phyloP scores from a whole-genome alignment of 2,888 invertebrate species.

The Rhodophaea formosa region DNA sequence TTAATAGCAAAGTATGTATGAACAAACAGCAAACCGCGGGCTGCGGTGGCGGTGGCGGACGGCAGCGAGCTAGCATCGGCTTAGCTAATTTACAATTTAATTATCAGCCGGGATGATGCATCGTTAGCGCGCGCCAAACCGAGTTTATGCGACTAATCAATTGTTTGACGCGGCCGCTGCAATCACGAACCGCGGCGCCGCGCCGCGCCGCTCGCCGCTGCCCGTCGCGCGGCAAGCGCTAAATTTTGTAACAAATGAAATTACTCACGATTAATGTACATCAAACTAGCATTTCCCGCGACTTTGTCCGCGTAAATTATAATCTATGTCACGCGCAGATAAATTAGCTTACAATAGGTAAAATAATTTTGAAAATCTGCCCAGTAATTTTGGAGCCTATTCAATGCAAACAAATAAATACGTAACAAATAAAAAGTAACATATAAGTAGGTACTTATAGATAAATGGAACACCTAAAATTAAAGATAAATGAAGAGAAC shows the following conservation, averaged over 20 bases:
- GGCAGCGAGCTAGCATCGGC: slow-evolving; percentile 67
- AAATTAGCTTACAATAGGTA: no score
- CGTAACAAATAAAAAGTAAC: no score
- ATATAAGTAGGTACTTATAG: no score
- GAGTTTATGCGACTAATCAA: slow-evolving; percentile 81
- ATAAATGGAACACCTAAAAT: no score
- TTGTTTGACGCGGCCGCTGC: slow-evolving; percentile 76
- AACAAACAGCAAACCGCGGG: slow-evolving; percentile 13
- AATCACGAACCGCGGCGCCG: slow-evolving; percentile 16
- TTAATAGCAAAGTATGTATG: slow-evolving; percentile 6
- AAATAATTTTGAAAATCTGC: no score
- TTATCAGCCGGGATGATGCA: slow-evolving; percentile 74
- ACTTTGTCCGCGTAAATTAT: no score
- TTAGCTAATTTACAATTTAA: slow-evolving; percentile 81
- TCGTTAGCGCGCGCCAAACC: slow-evolving; percentile 80
- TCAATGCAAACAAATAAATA: no score
- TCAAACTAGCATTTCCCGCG: background rate
- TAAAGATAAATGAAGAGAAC: no score
- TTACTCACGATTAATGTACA: background rate
- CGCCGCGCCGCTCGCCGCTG: background rate
- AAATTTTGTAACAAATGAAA: background rate
- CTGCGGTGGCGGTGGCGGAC: slow-evolving; percentile 41
- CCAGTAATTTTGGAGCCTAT: no score
- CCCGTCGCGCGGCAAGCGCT: slow-evolving; percentile 4
- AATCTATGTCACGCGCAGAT: no score